Evolutionary conservation across 1,140 invertebrate genomes (phyloP), one percentile per base, ranked within the genome.

Genomic region (Ips typographus): DNA sequence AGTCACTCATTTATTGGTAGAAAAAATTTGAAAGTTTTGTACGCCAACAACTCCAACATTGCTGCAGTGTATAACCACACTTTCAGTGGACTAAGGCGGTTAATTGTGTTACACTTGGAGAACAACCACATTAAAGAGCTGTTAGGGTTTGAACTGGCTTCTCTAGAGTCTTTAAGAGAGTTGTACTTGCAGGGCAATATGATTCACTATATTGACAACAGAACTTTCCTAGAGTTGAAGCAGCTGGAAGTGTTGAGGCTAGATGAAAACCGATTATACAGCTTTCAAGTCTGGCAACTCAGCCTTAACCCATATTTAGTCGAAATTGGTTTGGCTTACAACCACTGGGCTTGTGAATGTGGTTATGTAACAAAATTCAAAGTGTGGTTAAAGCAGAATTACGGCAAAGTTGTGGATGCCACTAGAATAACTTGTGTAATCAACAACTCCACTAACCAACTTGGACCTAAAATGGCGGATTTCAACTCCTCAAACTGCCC

Each of bases 261-360:
- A 43, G 93, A 96, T 78, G 90, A 91, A 73, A 96, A 96, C 81
- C 86, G 88, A 47, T 86, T 96, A 77, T 85, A 88, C 73, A 87
- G 89, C 68, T 95, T 95, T 76, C 77, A 89, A 82, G 81, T 91
- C 80, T 89, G 91, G 92, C 84, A 91, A 86, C 77, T 94, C 71
- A 81, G 84, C 41, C 80, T 87, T 59, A 93, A 93, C 83, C 88
- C 90, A 4, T 91, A 91, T 78, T 84, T 96, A 70, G 87, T 89
- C 3, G 89, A 91, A 75, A 88, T 95, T 70, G 89, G 88, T 43
- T 80, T 96, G 49, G 85, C 90, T n/a, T 86, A 88, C 57, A 97
- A 96, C 80, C 89, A 90, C 22, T 97, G 94, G 94, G 92, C 88
- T 61, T 96, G 95, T 80, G 91, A 95, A 73, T 96, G 94, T 83